Percentiles rank a stretch among this genome's conserved stretches.
These are phyloP conservation scores for Nymphalis c-album DNA, from an alignment of 2,888 invertebrate genomes.

Conservation along the genomic window DNA sequence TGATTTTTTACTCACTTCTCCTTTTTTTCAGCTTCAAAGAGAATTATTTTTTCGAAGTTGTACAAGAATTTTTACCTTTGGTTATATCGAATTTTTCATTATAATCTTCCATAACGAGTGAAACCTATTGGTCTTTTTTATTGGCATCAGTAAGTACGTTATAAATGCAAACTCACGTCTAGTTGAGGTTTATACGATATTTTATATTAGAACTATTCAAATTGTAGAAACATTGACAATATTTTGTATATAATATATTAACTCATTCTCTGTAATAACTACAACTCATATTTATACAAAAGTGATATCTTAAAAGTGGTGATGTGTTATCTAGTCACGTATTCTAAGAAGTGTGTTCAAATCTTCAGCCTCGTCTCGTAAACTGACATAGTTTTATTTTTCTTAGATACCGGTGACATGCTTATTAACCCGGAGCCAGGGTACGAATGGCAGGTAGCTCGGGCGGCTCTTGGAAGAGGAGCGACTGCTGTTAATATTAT, in stretches of 20 bases:
- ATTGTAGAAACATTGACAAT: no score
- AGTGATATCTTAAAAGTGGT: background rate
- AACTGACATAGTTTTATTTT: conserved; percentile 18
- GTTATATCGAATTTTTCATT: background rate
- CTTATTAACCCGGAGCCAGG: conserved; percentile 71
- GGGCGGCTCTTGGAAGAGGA: conserved; percentile 55
- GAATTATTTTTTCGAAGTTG: conserved; percentile 32
- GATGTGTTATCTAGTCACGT: conserved; percentile 7
- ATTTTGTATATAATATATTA: background rate
- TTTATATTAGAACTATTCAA: no score
- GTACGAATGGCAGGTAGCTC: conserved; percentile 67
- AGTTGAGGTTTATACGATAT: no score
- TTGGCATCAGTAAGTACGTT: background rate
- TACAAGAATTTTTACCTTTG: conserved; percentile 6
- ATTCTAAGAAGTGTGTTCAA: conserved; percentile 7
- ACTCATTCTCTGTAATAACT: background rate
- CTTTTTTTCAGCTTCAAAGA: conserved; percentile 37
- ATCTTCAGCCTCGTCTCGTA: conserved; percentile 4
- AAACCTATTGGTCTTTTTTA: no score
- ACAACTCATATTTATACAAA: background rate
- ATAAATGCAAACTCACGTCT: no score
- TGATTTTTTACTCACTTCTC: conserved; percentile 39
- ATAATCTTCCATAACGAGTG: background rate
- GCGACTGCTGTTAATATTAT: conserved; percentile 86
- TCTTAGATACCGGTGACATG: conserved; percentile 73